These are phyloP conservation scores for Lepus townsendii DNA, from an alignment of 2,797 vertebrate genomes.

Conservation along the genomic window DNA sequence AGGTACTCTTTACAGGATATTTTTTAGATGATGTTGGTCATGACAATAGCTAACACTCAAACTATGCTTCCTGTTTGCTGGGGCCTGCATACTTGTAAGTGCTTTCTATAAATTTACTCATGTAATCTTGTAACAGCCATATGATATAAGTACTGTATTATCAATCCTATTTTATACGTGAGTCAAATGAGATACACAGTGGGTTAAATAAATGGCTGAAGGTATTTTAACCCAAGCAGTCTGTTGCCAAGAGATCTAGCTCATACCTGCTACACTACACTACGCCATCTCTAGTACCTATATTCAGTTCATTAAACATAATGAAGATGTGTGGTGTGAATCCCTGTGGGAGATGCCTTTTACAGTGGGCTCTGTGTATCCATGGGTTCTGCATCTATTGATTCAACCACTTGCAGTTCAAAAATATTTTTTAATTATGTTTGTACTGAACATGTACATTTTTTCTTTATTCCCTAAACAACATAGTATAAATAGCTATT, in stretches of 20 bases:
- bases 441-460: too few species aligned
- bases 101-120: constrained; percentile 32
- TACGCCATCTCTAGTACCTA: not conserved
- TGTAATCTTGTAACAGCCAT: constrained; percentile 3
- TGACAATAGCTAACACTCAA: not conserved
- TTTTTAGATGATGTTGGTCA: not conserved
- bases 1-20: not conserved
- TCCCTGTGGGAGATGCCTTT: not conserved
- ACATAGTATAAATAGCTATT: too few species aligned
- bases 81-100: not conserved
- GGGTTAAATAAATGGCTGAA: not conserved
- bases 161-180: not conserved
- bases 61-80: not conserved
- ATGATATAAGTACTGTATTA: not conserved
- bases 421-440: too few species aligned
- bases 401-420: too few species aligned
- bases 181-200: not conserved
- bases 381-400: too few species aligned
- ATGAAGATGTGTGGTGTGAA: not conserved
- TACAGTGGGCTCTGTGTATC: too few species aligned
- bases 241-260: not conserved
- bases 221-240: constrained; percentile 20
- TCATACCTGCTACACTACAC: not conserved
- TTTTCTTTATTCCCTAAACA: too few species aligned
- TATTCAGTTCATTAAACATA: not conserved